Conservation (phyloP, 2,888 invertebrate species). For the Nephrotoma guestfalica region DNA sequence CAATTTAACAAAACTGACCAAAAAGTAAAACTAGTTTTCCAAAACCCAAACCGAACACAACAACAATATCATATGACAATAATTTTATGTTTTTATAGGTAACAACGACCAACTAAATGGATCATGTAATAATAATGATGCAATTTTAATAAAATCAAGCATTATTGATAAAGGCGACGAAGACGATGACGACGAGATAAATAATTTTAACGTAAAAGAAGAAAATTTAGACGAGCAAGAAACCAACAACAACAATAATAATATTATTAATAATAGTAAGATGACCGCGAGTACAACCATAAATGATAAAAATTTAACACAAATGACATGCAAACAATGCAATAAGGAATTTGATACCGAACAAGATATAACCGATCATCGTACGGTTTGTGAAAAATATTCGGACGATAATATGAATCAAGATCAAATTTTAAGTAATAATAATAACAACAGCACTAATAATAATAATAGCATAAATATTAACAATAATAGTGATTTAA, state of each 20-base stretch:
- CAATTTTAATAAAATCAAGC: background rate
- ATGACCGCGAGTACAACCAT: background rate
- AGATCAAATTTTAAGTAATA: constrained; percentile 1
- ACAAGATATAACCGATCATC: constrained; percentile 2
- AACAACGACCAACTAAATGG: background rate
- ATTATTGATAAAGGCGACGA: background rate
- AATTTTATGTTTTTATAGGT: background rate
- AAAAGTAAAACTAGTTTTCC: background rate
- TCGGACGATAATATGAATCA: background rate
- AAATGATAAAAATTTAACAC: background rate
- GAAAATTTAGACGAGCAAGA: background rate
- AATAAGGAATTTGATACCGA: background rate
- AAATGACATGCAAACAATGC: background rate
- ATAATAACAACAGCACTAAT: background rate
- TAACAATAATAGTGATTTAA: background rate
- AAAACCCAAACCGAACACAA: background rate
- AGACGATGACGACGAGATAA: background rate
- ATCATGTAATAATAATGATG: background rate
- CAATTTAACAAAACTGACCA: background rate
- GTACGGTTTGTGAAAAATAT: background rate
- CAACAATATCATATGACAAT: background rate
- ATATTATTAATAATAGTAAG: background rate
- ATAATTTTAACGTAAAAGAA: background rate
- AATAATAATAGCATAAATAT: background rate
- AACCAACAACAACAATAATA: background rate